Base-by-base conservation (phyloP, 2,888 invertebrate genomes). In the Notodonta dromedarius region DNA sequence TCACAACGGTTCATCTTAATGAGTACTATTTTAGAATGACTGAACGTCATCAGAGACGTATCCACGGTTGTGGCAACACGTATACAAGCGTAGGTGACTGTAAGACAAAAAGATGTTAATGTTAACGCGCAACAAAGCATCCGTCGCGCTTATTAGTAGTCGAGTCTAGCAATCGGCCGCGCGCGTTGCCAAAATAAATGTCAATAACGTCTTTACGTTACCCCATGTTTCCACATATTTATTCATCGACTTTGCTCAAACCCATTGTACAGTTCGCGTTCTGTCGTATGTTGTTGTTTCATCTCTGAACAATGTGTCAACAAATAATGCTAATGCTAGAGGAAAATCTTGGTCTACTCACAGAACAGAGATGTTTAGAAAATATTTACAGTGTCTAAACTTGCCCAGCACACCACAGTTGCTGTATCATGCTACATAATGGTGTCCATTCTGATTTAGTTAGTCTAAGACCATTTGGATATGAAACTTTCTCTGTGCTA, bases 121-220 rank as follows among this genome's bases (percentile, higher is more conserved):
- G 81, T 80, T 74, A 79, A 80, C 77, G 76, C 76, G 77, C 72
- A 81, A 83, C 80, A 83, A 83, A 79, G 76, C 80, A 79, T 78
- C 83, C 71, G 79, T 71, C 78, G 77, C 75, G 77, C 79, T 66
- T 74, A 74, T 72, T 72, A 70, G 69, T 69, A 13, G 77, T 79
- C 68, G 76, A 74, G 74, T 77, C 73, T 72, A 79, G 76, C 71
- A 62, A 77, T 70, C 69, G 58, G 68, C 69, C 67, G 71, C 67
- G 70, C 69, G 74, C 70, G 78, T 68, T 77, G 86, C 85, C 86
- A 87, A 86, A 85, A 86, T 82, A 78, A 82, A 85, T 83, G 81
- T 80, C 84, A 84, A 85, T 84, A 82, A 79, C 77, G 75, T 79
- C 75, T 82, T 78, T 79, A 75, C 74, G 66, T 69, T 74, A 72